phyloP scores from a whole-genome alignment of 2,113 vertebrate species.

The Pyxicephalus adspersus region DNA sequence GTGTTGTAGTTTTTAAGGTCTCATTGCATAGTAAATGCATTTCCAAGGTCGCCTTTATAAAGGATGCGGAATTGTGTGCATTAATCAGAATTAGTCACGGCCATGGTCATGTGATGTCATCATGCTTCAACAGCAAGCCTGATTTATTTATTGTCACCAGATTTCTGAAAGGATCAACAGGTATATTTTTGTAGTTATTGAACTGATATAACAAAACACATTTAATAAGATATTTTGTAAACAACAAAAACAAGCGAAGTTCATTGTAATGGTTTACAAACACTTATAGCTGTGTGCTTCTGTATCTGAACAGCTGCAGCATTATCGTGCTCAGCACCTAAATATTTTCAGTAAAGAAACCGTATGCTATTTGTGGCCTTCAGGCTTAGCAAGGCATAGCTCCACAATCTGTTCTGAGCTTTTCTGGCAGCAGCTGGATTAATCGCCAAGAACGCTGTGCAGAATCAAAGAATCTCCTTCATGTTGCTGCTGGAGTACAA shows the following conservation, averaged over 20 bases:
- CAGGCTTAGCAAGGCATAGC: constrained; percentile 13
- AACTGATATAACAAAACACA: too few relatives aligned
- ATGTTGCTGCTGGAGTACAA: not conserved
- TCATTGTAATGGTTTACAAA: too few relatives aligned
- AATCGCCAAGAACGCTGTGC: not conserved
- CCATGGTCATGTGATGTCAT: not conserved
- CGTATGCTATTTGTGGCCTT: not conserved
- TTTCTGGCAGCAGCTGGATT: constrained; percentile 17
- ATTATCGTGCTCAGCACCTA: not conserved
- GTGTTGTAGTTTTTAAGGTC: not conserved
- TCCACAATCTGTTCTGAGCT: constrained; percentile 20
- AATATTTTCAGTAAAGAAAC: not conserved
- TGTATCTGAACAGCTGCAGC: not conserved
- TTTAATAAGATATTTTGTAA: too few relatives aligned
- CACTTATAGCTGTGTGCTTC: too few relatives aligned
- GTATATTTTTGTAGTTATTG: too few relatives aligned
- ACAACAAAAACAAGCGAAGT: too few relatives aligned
- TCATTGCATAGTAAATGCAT: constrained; percentile 11
- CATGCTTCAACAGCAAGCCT: not conserved
- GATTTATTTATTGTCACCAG: too few relatives aligned
- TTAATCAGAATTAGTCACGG: not conserved
- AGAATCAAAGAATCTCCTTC: not conserved
- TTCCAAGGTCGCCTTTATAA: constrained; percentile 6
- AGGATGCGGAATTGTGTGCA: not conserved
- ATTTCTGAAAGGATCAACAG: too few relatives aligned